A percentile compares a stretch with the other conserved stretches of the same genome.
Conservation (phyloP, 1,140 invertebrate genomes). For the Drosophila auraria region DNA sequence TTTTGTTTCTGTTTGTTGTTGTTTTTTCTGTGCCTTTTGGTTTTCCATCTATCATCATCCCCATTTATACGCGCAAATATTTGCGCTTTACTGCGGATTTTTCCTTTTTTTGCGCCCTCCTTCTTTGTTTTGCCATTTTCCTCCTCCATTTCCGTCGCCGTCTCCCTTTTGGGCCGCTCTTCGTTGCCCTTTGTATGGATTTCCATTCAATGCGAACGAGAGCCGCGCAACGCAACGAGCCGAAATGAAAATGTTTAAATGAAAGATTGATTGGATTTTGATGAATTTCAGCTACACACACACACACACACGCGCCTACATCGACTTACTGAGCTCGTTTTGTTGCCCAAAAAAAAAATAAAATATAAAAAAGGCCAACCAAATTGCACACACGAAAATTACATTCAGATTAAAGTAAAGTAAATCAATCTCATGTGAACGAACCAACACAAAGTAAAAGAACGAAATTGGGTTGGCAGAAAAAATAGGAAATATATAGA, state of each 20-base stretch:
- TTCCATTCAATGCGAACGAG: constrained; percentile 64
- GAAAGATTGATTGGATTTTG: constrained; percentile 83
- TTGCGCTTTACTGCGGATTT: constrained; percentile 77
- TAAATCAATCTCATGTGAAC: constrained; percentile 47
- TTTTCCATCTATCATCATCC: constrained; percentile 72
- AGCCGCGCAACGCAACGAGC: constrained; percentile 67
- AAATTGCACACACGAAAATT: constrained; percentile 45
- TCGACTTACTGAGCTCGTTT: constrained; percentile 33
- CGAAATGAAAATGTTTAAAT: constrained; percentile 83
- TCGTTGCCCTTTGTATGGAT: constrained; percentile 55
- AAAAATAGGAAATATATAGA: neutral
- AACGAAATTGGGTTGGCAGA: constrained; percentile 10
- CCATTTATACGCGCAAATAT: constrained; percentile 82
- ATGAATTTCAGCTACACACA: constrained; percentile 74
- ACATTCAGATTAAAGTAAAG: constrained; percentile 74
- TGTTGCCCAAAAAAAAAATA: constrained; percentile 15
- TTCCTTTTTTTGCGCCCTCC: constrained; percentile 42
- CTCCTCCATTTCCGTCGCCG: constrained; percentile 9
- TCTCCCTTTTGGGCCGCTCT: constrained; percentile 2
- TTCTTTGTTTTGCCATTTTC: constrained; percentile 37
- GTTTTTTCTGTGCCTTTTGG: constrained; percentile 39
- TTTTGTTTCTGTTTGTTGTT: constrained; percentile 9
- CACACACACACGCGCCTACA: constrained; percentile 26
- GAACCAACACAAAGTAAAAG: constrained; percentile 28
- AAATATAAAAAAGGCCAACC: constrained; percentile 10